A percentile compares a stretch with the other conserved stretches of the same genome.
Conservation (phyloP, 2,888 invertebrate genomes). For the Nemapogon koenigi region DNA sequence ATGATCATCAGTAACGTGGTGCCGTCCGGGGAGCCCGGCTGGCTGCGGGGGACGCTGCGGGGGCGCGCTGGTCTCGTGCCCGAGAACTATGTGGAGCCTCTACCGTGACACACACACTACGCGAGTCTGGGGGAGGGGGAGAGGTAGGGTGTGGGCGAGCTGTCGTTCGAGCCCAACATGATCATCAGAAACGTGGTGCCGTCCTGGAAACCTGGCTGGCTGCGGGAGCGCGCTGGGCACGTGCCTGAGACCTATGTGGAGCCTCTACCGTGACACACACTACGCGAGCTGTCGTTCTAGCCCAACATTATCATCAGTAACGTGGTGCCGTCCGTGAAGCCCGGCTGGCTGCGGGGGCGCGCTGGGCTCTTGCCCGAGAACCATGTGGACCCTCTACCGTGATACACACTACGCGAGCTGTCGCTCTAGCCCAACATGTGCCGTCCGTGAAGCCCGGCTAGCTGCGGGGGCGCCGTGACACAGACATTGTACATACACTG, state of each 20-base stretch:
- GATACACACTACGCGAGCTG: slow-evolving; percentile 46
- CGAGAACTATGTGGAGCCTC: slow-evolving; percentile 93
- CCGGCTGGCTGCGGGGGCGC: slow-evolving; percentile 91
- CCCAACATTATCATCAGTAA: slow-evolving; percentile 98
- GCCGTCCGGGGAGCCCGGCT: slow-evolving; percentile 94
- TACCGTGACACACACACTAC: slow-evolving; percentile 84
- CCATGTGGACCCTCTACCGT: slow-evolving; percentile 89
- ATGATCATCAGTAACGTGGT: slow-evolving; percentile 96
- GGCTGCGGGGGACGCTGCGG: slow-evolving; percentile 94
- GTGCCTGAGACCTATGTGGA: slow-evolving; percentile 95
- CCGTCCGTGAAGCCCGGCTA: slow-evolving; percentile 40
- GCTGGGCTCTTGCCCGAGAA: slow-evolving; percentile 95
- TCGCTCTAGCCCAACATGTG: slow-evolving; percentile 61
- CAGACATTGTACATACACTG: no score
- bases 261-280: slow-evolving; percentile 61
- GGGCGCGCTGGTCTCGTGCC: slow-evolving; percentile 93
- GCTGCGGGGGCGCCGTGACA: slow-evolving; percentile 37
- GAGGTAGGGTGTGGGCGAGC: slow-evolving; percentile 91
- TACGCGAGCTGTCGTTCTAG: slow-evolving; percentile 95
- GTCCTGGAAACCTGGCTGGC: slow-evolving; percentile 97
- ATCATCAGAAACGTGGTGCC: slow-evolving; percentile 94
- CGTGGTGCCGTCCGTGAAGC: slow-evolving; percentile 92
- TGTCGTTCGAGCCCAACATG: slow-evolving; percentile 98
- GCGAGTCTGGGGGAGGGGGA: slow-evolving; percentile 96
- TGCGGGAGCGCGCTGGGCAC: slow-evolving; percentile 93